Base-by-base conservation (phyloP, 2,888 invertebrate species). In the Chalcosyrphus nemorum region DNA sequence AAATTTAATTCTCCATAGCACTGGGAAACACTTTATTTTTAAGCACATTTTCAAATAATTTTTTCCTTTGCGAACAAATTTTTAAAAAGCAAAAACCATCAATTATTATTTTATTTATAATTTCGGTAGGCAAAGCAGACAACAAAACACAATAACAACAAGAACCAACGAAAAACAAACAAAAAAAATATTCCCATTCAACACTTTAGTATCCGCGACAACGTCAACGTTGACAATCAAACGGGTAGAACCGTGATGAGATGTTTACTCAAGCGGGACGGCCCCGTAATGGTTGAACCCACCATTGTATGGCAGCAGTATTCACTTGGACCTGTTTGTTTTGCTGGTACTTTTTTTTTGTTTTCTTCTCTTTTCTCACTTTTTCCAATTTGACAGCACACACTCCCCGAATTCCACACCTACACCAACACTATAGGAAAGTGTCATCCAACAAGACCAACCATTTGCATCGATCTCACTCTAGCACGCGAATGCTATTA, bases 231-330 rank as follows among this genome's bases (percentile, higher is more conserved):
- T 80, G 80, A 80, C 80, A 84, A 84, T 78, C 72, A 70, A 80
- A 84, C 74, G 75, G 74, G 68, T 74, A 80, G 68, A 57, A 74
- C 84, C 84, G 84, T 75, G 84, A 75, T 84, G 88, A 87, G 88
- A 87, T 90, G 90, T 89, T 90, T 88, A 90, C 89, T 90, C 89
- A 90, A 89, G 90, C 90, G 89, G 88, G 87, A 89, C 90, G 87
- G 86, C 88, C 84, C 89, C 85, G 88, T 88, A 88, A 89, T 90
- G 89, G 88, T 88, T 88, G 88, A 88, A 88, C 87, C 88, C 88
- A 87, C 88, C 65, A 77, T 78, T 72, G 74, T 77, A 70, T 74
- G 43, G 56, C 70, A 71, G 13, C 68, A 77, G 66, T 56, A 80
- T 80, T 86, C 80, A 75, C 65, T 76, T 59, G 50, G 66, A 77